phyloP scores from a whole-genome alignment of 2,888 invertebrate species.

The Nomada lathburiana region DNA sequence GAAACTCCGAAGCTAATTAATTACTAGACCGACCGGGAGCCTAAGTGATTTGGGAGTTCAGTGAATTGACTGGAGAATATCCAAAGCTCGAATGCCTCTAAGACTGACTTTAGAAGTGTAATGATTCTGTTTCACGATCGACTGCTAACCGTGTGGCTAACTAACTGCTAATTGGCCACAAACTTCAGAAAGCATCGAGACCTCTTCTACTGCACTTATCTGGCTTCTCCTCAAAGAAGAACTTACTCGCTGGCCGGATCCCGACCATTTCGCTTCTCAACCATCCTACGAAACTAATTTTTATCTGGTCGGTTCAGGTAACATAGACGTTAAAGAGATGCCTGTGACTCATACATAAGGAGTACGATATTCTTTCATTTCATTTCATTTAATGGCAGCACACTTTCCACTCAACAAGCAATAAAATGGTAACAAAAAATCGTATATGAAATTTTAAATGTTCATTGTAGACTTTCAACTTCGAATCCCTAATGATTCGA shows the following conservation, averaged over 20 bases:
- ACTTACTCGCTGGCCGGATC: background rate
- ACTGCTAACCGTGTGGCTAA: slow-evolving; percentile 14
- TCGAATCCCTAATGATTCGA: too few relatives aligned
- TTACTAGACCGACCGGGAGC: background rate
- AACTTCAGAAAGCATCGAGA: background rate
- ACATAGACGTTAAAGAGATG: background rate
- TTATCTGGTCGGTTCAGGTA: too few relatives aligned
- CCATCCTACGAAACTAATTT: background rate
- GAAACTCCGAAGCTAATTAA: background rate
- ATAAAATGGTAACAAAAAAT: too few relatives aligned
- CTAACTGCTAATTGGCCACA: slow-evolving; percentile 9
- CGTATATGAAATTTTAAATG: too few relatives aligned
- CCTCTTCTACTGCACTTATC: background rate
- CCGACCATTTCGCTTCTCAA: background rate
- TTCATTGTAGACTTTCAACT: too few relatives aligned
- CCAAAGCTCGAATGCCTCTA: slow-evolving; percentile 10
- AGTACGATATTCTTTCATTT: too few relatives aligned
- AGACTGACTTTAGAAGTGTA: slow-evolving; percentile 27
- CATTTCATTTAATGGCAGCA: too few relatives aligned
- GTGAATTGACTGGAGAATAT: slow-evolving; percentile 6
- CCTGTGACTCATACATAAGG: too few relatives aligned
- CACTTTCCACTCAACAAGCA: too few relatives aligned
- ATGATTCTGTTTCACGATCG: slow-evolving; percentile 22
- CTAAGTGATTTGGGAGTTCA: background rate
- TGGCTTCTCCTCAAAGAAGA: background rate